Percentiles rank a stretch among this genome's conserved stretches.
Evolutionary conservation across 2,888 invertebrate genomes (phyloP).

Genomic region (Rhimphoctona megacephalus): DNA sequence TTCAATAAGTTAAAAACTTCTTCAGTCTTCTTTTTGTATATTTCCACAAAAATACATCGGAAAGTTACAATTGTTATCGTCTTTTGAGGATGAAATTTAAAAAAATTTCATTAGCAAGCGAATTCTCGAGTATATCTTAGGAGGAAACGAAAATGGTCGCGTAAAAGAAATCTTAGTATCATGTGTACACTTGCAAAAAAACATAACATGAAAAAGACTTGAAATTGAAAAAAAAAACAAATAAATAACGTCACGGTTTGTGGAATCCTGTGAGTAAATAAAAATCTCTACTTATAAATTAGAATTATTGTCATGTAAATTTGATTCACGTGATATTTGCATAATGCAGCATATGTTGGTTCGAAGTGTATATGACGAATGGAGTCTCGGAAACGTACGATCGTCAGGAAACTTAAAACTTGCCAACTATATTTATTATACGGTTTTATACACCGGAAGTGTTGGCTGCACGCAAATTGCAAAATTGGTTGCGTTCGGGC

Average conservation of each 20-base stretch:
- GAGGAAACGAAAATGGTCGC: not conserved
- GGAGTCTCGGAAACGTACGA: conserved; percentile 11
- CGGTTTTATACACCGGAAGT: conserved; percentile 51
- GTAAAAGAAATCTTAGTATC: not conserved
- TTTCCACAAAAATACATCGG: not conserved
- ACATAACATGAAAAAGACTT: not conserved
- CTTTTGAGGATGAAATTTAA: too few relatives aligned
- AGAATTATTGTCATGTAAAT: conserved; percentile 56
- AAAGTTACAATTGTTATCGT: not conserved
- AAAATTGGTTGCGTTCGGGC: conserved; percentile 26
- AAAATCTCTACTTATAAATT: not conserved
- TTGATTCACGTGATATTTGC: conserved; percentile 24
- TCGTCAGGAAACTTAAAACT: conserved; percentile 38
- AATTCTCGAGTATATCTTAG: not conserved
- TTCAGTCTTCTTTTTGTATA: not conserved
- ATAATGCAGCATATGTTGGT: conserved; percentile 27
- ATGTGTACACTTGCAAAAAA: not conserved
- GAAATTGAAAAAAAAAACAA: not conserved
- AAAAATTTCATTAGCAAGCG: not conserved
- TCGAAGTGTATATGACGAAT: conserved; percentile 19
- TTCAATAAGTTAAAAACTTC: not conserved
- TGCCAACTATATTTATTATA: conserved; percentile 35
- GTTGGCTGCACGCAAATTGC: conserved; percentile 54
- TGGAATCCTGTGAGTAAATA: conserved; percentile 3
- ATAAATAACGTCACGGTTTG: not conserved